Conservation (phyloP, 1,140 invertebrate genomes). For the Bombyx mori region ASM3026992v2 NC_085107.1:17977501-17978000, state of each 20-base stretch:
- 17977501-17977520: too few species aligned
- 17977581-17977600: too few species aligned
- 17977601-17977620: too few species aligned
- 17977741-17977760: constrained; percentile 74
- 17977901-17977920: constrained; percentile 58
- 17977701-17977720: constrained; percentile 65
- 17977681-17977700: constrained; percentile 49
- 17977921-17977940: constrained; percentile 50
- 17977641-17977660: too few species aligned
- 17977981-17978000: constrained; percentile 63
- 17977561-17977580: too few species aligned
- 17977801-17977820: constrained; percentile 98
- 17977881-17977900: constrained; percentile 85
- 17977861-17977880: constrained; percentile 75
- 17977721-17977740: constrained; percentile 28
- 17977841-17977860: constrained; percentile 99
- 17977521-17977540: too few species aligned
- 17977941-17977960: constrained; percentile 59
- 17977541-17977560: too few species aligned
- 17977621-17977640: too few species aligned
- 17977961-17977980: constrained; percentile 62
- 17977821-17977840: constrained; percentile 97
- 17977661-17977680: constrained; percentile 24
- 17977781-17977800: constrained; percentile 95
- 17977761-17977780: constrained; percentile 89